phyloP scores from a whole-genome alignment of 2,888 invertebrate species.

The Girardia tigrina region DNA sequence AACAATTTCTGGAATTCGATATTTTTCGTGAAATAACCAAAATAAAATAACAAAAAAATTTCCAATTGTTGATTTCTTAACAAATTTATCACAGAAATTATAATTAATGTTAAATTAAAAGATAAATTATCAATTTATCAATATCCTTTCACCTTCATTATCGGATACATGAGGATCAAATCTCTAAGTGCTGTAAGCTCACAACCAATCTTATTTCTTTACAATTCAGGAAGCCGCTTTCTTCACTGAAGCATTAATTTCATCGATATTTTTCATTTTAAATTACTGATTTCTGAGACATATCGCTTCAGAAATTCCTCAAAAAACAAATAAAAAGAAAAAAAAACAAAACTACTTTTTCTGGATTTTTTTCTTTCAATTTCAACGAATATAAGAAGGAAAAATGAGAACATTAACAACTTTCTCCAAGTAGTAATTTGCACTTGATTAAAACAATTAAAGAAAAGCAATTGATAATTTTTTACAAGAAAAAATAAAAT shows the following conservation, averaged over 20 bases:
- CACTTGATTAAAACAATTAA: too few species aligned
- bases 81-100: not conserved
- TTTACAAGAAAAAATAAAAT: too few species aligned
- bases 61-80: conserved; percentile 10
- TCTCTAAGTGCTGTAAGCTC: conserved; percentile 20
- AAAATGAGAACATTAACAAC: too few species aligned
- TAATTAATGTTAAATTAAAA: conserved; percentile 17
- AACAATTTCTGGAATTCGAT: too few species aligned
- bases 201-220: conserved; percentile 23
- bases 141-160: conserved; percentile 23
- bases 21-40: too few species aligned
- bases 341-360: not conserved
- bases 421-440: too few species aligned
- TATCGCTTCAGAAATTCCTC: conserved; percentile 21
- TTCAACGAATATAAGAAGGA: too few species aligned
- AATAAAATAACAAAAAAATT: not conserved
- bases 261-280: conserved; percentile 12
- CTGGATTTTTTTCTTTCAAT: not conserved
- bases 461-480: too few species aligned
- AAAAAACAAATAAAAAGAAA: not conserved
- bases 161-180: conserved; percentile 23
- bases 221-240: conserved; percentile 23
- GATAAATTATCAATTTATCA: conserved; percentile 19
- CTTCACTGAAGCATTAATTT: conserved; percentile 20
- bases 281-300: conserved; percentile 23